Percentiles rank a stretch among this genome's conserved stretches.
These are phyloP conservation scores for Frankliniella intonsa DNA, from an alignment of 2,888 invertebrate genomes.

Conservation along the genomic window DNA sequence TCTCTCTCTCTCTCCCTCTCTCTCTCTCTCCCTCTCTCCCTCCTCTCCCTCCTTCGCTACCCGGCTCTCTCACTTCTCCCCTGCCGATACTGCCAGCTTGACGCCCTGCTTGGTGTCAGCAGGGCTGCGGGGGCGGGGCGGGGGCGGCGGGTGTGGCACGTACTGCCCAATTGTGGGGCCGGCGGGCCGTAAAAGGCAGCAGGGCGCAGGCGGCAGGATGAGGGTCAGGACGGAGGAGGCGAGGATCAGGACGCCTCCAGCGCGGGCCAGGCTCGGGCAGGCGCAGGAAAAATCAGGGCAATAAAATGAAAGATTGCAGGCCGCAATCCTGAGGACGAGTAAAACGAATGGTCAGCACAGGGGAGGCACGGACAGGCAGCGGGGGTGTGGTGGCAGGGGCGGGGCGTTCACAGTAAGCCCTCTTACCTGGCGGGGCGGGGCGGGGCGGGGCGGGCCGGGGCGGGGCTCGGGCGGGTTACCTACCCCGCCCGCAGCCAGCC, in stretches of 20 bases:
- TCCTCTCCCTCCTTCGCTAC: too few species aligned
- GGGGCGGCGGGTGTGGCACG: not conserved
- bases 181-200: not conserved
- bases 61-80: too few species aligned
- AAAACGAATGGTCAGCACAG: not conserved
- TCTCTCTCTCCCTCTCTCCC: too few species aligned
- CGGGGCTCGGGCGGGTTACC: not conserved
- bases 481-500: not conserved
- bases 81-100: too few species aligned
- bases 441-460: not conserved
- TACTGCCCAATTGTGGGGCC: not conserved
- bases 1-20: too few species aligned
- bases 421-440: not conserved
- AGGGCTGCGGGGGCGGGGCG: not conserved
- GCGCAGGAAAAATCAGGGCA: not conserved
- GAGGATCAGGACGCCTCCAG: not conserved
- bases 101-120: not conserved
- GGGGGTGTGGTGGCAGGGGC: not conserved
- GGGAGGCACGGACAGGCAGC: not conserved
- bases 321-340: not conserved
- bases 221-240: not conserved
- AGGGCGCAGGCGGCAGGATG: not conserved
- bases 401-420: not conserved
- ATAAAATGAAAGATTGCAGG: conserved; percentile 25
- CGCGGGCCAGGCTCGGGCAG: not conserved